phyloP scores from a whole-genome alignment of 2,113 vertebrate genomes.

The Ramphastos sulfuratus region DNA sequence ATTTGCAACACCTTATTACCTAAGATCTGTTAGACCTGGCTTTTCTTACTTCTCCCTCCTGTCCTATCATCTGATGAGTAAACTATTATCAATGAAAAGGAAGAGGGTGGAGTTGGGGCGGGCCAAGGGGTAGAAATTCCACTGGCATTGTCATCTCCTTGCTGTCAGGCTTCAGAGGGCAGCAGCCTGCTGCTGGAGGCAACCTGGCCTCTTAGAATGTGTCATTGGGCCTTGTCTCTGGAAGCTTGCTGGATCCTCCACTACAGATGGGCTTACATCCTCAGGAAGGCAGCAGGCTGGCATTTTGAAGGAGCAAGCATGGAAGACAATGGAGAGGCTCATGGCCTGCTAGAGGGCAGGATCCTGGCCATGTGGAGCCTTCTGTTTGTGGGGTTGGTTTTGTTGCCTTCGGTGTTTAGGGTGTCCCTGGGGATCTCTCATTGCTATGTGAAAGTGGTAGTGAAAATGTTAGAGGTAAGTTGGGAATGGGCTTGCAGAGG shows the following conservation, averaged over 20 bases:
- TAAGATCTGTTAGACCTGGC: not conserved
- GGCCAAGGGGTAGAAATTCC: not conserved
- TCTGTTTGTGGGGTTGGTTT: not conserved
- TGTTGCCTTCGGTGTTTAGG: slow-evolving; percentile 38
- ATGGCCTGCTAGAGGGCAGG: not conserved
- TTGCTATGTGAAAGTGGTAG: slow-evolving; percentile 36
- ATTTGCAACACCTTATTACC: not conserved
- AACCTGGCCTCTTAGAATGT: not conserved
- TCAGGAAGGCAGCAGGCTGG: not conserved
- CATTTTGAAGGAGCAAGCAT: slow-evolving; percentile 14
- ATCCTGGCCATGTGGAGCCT: not conserved
- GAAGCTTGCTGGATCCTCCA: not conserved
- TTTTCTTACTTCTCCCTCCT: not conserved
- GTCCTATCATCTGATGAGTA: not conserved
- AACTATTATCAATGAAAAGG: slow-evolving; percentile 14
- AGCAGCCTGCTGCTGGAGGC: too few relatives aligned
- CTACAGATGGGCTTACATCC: not conserved
- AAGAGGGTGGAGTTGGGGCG: slow-evolving; percentile 19
- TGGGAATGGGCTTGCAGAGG: not conserved
- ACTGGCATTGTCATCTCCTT: not conserved
- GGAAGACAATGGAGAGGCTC: slow-evolving; percentile 3
- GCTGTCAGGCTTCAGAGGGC: not conserved
- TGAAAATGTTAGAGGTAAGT: slow-evolving; percentile 57
- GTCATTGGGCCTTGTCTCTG: not conserved
- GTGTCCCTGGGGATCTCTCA: slow-evolving; percentile 48